A percentile compares a stretch with the other conserved stretches of the same genome.
phyloP scores from a whole-genome alignment of 2,113 vertebrate genomes.

The Myotis davidii region DNA sequence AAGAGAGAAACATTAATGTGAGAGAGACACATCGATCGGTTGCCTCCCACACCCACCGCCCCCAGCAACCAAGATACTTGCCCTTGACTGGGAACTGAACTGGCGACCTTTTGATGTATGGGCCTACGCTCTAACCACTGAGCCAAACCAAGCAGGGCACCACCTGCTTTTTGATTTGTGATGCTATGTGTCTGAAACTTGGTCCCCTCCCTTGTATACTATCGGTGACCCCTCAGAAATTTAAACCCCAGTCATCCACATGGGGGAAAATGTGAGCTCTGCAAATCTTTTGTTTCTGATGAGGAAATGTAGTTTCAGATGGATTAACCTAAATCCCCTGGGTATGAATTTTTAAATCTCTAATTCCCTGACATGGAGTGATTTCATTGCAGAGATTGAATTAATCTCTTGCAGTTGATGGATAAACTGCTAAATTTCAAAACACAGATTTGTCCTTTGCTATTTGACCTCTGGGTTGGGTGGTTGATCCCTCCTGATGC shows the following conservation, averaged over 20 bases:
- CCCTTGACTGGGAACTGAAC: no score
- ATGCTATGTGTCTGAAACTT: not conserved
- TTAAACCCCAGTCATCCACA: not conserved
- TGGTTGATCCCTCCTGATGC: slow-evolving; percentile 32
- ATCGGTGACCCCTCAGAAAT: not conserved
- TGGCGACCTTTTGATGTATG: no score
- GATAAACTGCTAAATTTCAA: slow-evolving; percentile 72
- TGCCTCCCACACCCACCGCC: no score
- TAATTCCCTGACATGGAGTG: slow-evolving; percentile 64
- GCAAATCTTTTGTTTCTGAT: slow-evolving; percentile 69
- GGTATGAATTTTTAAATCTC: slow-evolving; percentile 74
- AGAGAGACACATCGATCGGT: no score
- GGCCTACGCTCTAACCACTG: no score
- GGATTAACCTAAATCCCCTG: slow-evolving; percentile 72
- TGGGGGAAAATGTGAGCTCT: slow-evolving; percentile 26
- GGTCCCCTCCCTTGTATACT: not conserved
- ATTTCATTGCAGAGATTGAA: slow-evolving; percentile 70
- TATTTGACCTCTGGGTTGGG: slow-evolving; percentile 2
- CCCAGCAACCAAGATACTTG: no score
- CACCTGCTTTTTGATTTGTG: not conserved
- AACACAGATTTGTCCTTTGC: slow-evolving; percentile 49
- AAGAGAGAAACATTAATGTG: no score
- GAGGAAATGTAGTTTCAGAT: slow-evolving; percentile 64
- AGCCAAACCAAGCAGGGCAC: no score
- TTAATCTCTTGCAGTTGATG: slow-evolving; percentile 68